Conservation (phyloP, 1,140 invertebrate genomes). For the Papilio aristodemus region DNA sequence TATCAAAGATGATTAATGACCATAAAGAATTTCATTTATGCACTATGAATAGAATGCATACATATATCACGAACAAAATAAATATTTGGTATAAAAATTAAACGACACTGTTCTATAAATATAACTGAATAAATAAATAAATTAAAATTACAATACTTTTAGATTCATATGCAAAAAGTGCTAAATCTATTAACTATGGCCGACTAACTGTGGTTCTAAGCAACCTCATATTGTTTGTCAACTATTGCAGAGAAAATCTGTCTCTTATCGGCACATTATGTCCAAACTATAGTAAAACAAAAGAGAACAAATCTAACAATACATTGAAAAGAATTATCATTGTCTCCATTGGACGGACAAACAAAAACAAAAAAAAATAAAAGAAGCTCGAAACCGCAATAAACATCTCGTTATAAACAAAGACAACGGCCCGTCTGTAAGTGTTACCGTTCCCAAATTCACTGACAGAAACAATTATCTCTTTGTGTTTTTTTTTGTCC, state of each 20-base stretch:
- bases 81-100: too few species aligned
- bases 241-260: not conserved
- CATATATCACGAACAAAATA: too few species aligned
- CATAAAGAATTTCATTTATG: too few species aligned
- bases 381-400: slow-evolving; percentile 52
- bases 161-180: not conserved
- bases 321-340: slow-evolving; percentile 5
- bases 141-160: too few species aligned
- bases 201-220: not conserved
- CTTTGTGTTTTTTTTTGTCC: not conserved
- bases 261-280: not conserved
- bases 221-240: not conserved
- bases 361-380: slow-evolving; percentile 36
- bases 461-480: not conserved
- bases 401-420: slow-evolving; percentile 42
- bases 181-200: not conserved
- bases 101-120: too few species aligned
- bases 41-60: too few species aligned
- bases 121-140: too few species aligned
- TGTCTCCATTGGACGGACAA: slow-evolving; percentile 15
- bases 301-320: slow-evolving; percentile 13
- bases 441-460: not conserved
- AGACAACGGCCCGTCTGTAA: slow-evolving; percentile 43
- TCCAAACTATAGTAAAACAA: not conserved
- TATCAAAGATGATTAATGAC: too few species aligned